Evolutionary conservation across 1,140 invertebrate species (phyloP).

Genomic region (Camponotus floridanus): DNA sequence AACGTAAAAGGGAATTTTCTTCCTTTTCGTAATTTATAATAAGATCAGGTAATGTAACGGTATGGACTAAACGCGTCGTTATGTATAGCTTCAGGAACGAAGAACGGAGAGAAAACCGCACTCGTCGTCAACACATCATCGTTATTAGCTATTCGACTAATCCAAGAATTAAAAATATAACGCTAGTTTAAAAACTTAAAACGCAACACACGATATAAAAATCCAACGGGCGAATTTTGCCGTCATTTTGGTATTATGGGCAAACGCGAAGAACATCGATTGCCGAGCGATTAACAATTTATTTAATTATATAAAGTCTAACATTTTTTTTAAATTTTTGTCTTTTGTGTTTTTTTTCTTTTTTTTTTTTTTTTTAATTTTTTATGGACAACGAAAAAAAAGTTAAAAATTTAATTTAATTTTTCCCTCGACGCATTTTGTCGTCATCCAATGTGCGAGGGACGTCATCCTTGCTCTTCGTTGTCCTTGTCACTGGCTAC

Average conservation of each 20-base stretch:
- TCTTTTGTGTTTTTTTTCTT: background rate
- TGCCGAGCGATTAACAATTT: constrained; percentile 6
- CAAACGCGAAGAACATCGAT: background rate
- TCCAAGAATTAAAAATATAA: background rate
- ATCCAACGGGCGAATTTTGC: constrained; percentile 1
- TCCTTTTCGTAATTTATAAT: constrained; percentile 10
- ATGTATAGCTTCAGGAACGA: no score
- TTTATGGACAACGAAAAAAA: constrained; percentile 3
- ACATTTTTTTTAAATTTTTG: background rate
- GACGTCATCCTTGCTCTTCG: no score
- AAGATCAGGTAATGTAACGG: background rate
- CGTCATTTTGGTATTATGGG: background rate
- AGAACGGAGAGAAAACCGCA: no score
- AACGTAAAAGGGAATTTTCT: background rate
- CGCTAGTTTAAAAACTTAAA: constrained; percentile 1
- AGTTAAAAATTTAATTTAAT: no score
- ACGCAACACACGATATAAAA: constrained; percentile 4
- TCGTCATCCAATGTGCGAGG: no score
- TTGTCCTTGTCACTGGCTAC: no score
- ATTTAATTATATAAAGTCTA: background rate
- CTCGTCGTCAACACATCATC: no score
- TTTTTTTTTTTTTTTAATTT: background rate
- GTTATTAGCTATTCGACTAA: background rate
- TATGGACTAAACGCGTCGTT: no score
- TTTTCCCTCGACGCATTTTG: no score